A percentile compares a stretch with the other conserved stretches of the same genome.
phyloP scores from a whole-genome alignment of 2,797 vertebrate genomes.

The Fistularia tabacaria region DNA sequence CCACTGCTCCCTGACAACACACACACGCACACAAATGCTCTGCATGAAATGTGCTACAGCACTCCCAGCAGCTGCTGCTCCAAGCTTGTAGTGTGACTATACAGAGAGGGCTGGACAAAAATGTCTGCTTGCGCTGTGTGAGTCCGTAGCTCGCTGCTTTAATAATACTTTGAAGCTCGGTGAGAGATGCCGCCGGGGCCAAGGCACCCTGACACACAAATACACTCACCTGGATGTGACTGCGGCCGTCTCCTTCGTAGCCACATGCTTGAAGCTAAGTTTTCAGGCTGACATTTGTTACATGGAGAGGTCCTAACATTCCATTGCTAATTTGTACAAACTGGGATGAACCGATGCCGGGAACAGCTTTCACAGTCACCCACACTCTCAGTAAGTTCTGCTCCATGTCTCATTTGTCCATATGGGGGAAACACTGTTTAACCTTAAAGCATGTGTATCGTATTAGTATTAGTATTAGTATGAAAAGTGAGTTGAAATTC shows the following conservation, averaged over 20 bases:
- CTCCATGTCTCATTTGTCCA: no score
- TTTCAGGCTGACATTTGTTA: no score
- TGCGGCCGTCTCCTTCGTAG: neutral
- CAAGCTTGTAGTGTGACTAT: conserved; percentile 46
- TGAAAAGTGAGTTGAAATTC: no score
- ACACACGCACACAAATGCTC: conserved; percentile 33
- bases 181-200: conserved; percentile 13
- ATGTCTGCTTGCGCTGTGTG: conserved; percentile 54
- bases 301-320: no score
- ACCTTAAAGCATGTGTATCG: no score
- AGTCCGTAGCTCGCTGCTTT: conserved; percentile 50
- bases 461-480: no score
- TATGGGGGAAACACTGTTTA: no score
- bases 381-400: no score
- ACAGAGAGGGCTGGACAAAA: conserved; percentile 36
- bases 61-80: conserved; percentile 59
- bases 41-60: conserved; percentile 24
- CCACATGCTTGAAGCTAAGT: no score
- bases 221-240: neutral
- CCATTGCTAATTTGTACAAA: no score
- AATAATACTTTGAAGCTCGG: conserved; percentile 52
- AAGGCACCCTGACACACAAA: conserved; percentile 12
- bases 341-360: no score
- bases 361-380: no score
- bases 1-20: conserved; percentile 35